Evolutionary conservation across 2,797 vertebrate genomes (phyloP), one percentile per base, ranked within the genome.

Genomic region (Ciconia nigra): DNA sequence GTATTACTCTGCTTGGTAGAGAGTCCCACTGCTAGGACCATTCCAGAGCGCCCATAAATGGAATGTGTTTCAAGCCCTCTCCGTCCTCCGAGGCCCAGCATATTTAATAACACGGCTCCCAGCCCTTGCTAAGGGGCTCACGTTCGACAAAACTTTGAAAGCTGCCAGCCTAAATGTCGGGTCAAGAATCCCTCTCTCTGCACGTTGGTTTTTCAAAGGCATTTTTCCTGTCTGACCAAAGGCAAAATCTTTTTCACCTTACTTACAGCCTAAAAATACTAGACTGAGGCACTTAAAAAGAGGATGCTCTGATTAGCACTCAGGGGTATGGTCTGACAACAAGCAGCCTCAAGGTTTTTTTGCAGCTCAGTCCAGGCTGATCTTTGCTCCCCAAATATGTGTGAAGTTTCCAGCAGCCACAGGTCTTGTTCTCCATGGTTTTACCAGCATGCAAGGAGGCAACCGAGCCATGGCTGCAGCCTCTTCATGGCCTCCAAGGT

Each of bases 401-500:
- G 67, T 33, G 44, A 94, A 70, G 42, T 70, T 70, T 33, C 26
- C 13, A 9, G 35, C 22, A 91, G 55, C 39, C 19, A 12, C 21
- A 85, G 24, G 16, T 87, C 61, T 83, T 78, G 44, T 10, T 91
- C 29, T 77, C 41, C 33, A 14, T 5, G 10, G 63, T 15, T 73
- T 88, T 66, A 90, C 24, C 29, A 59, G 19, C 11, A 46, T 3
- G 3, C 9, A 83, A 37, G 15, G 19, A 88, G 16, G 17, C 6
- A 86, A 39, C 11, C 1, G 8, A 55, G 15, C 41, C 18, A 29
- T 9, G 58, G n/a, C 22, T 72, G 70, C 54, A 89, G 24, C 26
- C 22, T 47, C 44, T 52, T 67, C 0, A 0, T 59, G 42, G 8
- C 11, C 46, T 76, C 39, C 1, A 0, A 4, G 46, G 0, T 31